phyloP scores from a whole-genome alignment of 23 tunicate genomes.

The Trididemnum miniatum region DNA sequence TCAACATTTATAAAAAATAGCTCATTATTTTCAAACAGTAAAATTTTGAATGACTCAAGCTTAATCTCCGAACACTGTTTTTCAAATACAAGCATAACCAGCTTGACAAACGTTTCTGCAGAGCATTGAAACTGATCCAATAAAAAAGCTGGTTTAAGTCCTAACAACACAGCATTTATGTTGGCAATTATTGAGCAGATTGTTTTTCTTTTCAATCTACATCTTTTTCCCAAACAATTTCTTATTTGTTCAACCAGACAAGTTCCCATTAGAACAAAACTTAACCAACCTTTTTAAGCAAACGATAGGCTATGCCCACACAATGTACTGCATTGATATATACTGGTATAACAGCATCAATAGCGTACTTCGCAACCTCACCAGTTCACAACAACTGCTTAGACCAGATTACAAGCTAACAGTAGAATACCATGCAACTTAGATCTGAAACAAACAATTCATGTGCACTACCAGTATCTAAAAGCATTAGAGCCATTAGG shows the following conservation, averaged over 20 bases:
- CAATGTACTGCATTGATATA: too few species aligned
- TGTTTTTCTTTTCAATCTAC: neutral
- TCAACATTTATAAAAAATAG: constrained; percentile 9
- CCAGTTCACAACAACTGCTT: too few species aligned
- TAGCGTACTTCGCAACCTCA: too few species aligned
- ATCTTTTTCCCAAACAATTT: constrained; percentile 3
- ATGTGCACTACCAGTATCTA: too few species aligned
- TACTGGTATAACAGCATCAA: too few species aligned
- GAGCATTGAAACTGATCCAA: neutral
- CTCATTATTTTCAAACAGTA: constrained; percentile 16
- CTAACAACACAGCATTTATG: constrained; percentile 7
- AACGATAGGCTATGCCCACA: too few species aligned
- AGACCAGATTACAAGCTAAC: too few species aligned
- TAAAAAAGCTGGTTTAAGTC: constrained; percentile 26
- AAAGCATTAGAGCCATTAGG: too few species aligned
- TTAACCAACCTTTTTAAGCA: too few species aligned
- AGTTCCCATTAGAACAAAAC: neutral
- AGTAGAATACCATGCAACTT: too few species aligned
- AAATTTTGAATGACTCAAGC: neutral
- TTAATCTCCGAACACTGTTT: neutral
- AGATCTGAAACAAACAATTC: too few species aligned
- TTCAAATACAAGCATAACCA: neutral
- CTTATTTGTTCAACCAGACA: neutral
- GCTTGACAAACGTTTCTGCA: neutral
- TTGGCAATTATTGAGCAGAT: neutral